These are phyloP conservation scores for Psittacus erithacus DNA, from an alignment of 2,113 vertebrate species.

Conservation along the genomic window DNA sequence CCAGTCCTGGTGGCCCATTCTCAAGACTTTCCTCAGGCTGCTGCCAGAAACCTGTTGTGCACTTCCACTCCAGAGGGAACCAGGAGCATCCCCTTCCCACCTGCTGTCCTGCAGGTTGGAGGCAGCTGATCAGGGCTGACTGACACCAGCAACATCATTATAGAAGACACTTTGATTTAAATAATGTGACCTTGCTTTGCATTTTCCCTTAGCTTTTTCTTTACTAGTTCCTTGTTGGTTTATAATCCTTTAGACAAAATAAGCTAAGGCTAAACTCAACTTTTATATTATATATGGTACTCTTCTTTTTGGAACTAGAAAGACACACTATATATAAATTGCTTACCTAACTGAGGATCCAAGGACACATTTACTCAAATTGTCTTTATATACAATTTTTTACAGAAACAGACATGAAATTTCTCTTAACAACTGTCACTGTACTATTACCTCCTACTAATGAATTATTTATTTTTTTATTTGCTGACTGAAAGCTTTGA, in stretches of 20 bases:
- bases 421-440: background rate
- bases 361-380: background rate
- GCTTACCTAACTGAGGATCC: background rate
- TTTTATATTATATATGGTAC: background rate
- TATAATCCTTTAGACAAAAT: background rate
- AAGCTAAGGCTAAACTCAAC: background rate
- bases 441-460: background rate
- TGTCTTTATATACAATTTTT: background rate
- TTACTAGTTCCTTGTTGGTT: background rate
- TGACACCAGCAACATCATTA: background rate
- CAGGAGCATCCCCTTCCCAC: background rate
- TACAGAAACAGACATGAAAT: background rate
- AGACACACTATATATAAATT: background rate
- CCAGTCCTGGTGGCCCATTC: background rate
- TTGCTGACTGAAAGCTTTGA: background rate
- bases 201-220: background rate
- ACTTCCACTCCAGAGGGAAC: background rate
- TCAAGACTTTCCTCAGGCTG: accelerated
- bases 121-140: background rate
- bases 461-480: background rate
- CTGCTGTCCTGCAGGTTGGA: background rate
- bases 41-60: background rate
- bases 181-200: background rate
- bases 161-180: background rate
- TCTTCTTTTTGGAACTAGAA: background rate